Conservation (phyloP, 2,113 vertebrate genomes). For the Taxidea taxus region DNA sequence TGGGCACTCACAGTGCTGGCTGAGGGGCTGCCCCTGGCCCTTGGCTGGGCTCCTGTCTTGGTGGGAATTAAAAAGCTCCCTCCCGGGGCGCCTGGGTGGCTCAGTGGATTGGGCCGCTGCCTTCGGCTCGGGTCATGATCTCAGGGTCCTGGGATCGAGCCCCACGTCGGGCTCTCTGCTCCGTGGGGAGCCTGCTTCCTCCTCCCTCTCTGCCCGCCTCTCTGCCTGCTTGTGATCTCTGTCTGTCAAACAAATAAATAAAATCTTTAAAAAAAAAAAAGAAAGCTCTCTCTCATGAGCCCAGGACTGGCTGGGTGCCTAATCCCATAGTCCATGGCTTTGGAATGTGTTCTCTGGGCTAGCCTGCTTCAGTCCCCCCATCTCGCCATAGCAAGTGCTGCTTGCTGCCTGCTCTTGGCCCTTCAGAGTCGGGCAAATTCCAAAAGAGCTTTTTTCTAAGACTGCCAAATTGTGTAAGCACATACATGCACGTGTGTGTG, state of each 20-base stretch:
- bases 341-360: conserved; percentile 47
- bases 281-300: too few relatives aligned
- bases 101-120: too few relatives aligned
- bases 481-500: background rate
- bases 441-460: conserved; percentile 17
- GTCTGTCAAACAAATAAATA: too few relatives aligned
- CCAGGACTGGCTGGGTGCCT: conserved; percentile 23
- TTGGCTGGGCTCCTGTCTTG: background rate
- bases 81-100: too few relatives aligned
- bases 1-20: background rate
- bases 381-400: background rate
- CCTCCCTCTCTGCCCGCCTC: too few relatives aligned
- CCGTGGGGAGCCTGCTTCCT: too few relatives aligned
- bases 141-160: too few relatives aligned
- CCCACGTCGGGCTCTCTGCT: too few relatives aligned
- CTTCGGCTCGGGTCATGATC: too few relatives aligned
- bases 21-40: background rate
- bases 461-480: conserved; percentile 25
- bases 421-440: conserved; percentile 59
- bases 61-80: conserved; percentile 16
- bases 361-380: background rate
- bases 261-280: too few relatives aligned
- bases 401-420: background rate
- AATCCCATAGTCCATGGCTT: conserved; percentile 9
- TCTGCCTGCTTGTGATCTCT: too few relatives aligned